Percentiles rank a stretch among this genome's conserved stretches.
Conservation (phyloP, 2,113 vertebrate species). For the Jaculus jaculus region DNA sequence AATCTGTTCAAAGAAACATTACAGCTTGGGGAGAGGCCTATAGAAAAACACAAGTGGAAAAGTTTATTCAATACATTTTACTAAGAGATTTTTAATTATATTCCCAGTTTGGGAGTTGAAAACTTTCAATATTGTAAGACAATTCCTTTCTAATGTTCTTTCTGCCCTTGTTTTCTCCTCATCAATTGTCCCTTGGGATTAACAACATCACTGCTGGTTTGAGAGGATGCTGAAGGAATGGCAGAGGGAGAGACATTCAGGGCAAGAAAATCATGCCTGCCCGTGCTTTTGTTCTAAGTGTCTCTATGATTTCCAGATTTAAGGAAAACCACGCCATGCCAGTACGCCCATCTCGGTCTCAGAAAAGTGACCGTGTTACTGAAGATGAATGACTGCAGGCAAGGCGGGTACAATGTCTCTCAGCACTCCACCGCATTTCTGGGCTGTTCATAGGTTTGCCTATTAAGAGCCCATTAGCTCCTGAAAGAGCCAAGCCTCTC, state of each 20-base stretch:
- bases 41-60: background rate
- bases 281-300: background rate
- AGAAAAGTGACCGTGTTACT: background rate
- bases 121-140: background rate
- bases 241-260: background rate
- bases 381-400: background rate
- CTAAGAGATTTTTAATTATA: background rate
- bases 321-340: background rate
- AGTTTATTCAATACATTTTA: background rate
- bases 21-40: background rate
- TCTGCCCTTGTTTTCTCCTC: background rate
- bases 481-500: background rate
- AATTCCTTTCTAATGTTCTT: rapidly evolving
- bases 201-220: rapidly evolving
- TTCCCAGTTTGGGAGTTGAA: background rate
- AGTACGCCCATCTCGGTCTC: rapidly evolving
- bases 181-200: background rate
- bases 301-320: background rate
- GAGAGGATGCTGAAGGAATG: rapidly evolving
- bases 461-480: background rate
- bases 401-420: background rate
- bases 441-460: background rate
- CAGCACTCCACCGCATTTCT: background rate
- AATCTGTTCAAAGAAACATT: no score
- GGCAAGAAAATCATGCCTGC: background rate